phyloP scores from a whole-genome alignment of 2,113 vertebrate species.

The Brienomyrus longianalis region DNA sequence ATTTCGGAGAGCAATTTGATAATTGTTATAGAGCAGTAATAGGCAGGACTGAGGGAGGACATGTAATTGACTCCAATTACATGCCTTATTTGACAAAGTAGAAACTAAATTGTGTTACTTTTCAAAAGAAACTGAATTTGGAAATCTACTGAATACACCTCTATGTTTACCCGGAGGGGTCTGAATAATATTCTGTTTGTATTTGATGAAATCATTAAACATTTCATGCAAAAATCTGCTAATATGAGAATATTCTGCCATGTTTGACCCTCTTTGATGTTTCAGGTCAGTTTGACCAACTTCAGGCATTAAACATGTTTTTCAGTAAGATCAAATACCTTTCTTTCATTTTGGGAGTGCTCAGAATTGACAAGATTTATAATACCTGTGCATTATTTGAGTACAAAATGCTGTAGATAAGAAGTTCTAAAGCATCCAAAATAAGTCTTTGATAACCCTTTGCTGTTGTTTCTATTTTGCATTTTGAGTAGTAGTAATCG shows the following conservation, averaged over 20 bases:
- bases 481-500: not conserved
- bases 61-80: not conserved
- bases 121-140: not conserved
- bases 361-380: not conserved
- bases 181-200: not conserved
- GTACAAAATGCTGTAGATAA: not conserved
- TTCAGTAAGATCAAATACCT: not conserved
- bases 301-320: not conserved
- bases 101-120: not conserved
- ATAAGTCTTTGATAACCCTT: not conserved
- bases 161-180: not conserved
- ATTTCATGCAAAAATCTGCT: not conserved
- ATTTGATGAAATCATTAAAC: not conserved
- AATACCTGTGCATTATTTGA: not conserved
- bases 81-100: not conserved
- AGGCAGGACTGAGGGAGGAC: not conserved
- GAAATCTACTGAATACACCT: not conserved
- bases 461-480: not conserved
- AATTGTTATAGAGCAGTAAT: not conserved
- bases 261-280: not conserved
- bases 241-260: not conserved
- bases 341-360: not conserved
- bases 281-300: not conserved
- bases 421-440: not conserved
- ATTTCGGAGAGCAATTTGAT: not conserved